Evolutionary conservation across 2,888 invertebrate genomes (phyloP), one percentile per base, ranked within the genome.

Genomic region (Mellilla xanthometata): DNA sequence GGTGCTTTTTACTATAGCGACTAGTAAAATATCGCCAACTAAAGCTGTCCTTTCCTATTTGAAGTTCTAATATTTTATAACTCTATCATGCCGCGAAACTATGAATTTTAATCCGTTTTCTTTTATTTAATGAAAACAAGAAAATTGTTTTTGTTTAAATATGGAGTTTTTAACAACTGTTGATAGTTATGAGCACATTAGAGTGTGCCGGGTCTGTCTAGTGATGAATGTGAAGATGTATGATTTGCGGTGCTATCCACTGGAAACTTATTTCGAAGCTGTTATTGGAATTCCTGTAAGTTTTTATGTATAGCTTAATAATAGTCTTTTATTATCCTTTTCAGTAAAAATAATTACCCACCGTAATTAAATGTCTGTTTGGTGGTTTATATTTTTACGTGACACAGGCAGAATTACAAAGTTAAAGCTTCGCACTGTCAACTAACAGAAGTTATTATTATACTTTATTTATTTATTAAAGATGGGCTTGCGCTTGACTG

Each of bases 11-110:
- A 19, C 6, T 19, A 3, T 19, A n/a, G 22, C n/a, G 12, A 2
- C 1, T 27, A 35, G n/a, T n/a, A n/a, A n/a, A n/a, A n/a, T n/a
- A n/a, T n/a, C 3, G 11, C 27, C n/a, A 32, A 30, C 10, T 47
- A 47, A 41, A 40, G 7, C 7, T 36, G 41, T 36, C 32, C 19
- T 5, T 9, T 38, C 5, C 7, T 35, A 54, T 47, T 52, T 76
- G 80, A 65, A 78, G 72, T 73, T 85, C 84, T 85, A 84, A 68
- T 71, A 76, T 75, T 83, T 84, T 80, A 66, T 84, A 84, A 67
- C 68, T 83, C 79, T 76, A 79, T 75, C 61, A 39, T 55, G 52
- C 70, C 76, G 76, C 76, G 72, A 81, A 77, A 58, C 43, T 74
- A 73, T 67, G 65, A 76, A 75, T 36, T 33, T 26, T 34, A 8